Evolutionary conservation across 2,888 invertebrate genomes (phyloP), one percentile per base, ranked within the genome.

Genomic region (Drosophila meridiana): DNA sequence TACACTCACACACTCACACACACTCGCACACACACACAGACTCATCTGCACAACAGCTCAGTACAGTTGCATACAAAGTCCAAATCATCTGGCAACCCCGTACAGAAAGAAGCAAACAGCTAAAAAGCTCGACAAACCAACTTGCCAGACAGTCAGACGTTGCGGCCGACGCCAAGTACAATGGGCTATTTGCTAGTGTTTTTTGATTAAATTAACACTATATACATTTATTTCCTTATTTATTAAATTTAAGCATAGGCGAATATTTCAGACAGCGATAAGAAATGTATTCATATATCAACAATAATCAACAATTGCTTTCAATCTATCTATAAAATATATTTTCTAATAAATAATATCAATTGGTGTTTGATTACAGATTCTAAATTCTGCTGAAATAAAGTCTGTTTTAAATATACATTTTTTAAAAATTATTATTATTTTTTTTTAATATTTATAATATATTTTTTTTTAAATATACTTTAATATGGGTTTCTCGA

Each of bases 1-100:
- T 14, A 59, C 47, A 47, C 52, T 26, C 42, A 57, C 45, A 50
- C 55, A 26, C 43, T 20, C 47, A 36, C 36, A 13, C 11, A 30
- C 20, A 50, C 56, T 63, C 34, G 28, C 38, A 32, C 58, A 58
- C 45, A 47, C 30, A 38, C 43, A 38, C 42, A 43, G 40, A 7
- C 26, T 34, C 43, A 47, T 58, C 38, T 50, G 45, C 36, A 48
- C n/a, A 48, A 52, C 43, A 71, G 42, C 48, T 60, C 60, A 56
- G 77, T 77, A 77, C 78, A 78, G 77, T 77, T 64, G 74, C 70
- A 78, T 60, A 57, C 65, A 73, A 78, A 62, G 40, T 61, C 30
- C 30, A 56, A 56, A 64, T 28, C 73, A 76, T 76, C 73, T 76
- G 76, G 77, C 77, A 76, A 61, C 77, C 59, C 76, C 36, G 34